Evolutionary conservation across 2,888 invertebrate genomes (phyloP).

Genomic region (Plutella xylostella): DNA sequence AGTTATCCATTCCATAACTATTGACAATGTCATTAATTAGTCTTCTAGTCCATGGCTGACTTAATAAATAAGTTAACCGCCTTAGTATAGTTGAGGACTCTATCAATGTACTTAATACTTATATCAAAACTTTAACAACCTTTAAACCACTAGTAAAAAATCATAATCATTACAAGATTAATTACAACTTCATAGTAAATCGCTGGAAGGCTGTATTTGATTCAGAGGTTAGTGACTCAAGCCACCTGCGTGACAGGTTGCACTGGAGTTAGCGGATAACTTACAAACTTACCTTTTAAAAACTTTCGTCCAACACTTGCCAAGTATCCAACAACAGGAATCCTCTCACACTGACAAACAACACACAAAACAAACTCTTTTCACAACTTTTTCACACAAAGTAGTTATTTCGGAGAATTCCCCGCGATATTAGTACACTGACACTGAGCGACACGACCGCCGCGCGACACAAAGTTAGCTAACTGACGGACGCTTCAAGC

Average conservation of each 20-base stretch:
- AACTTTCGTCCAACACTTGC: conserved; percentile 22
- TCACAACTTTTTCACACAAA: conserved; percentile 32
- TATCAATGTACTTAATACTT: no score
- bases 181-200: conserved; percentile 12
- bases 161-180: no score
- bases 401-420: conserved; percentile 45
- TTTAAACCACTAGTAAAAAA: no score
- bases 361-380: conserved; percentile 29
- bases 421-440: conserved; percentile 40
- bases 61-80: no score
- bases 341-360: conserved; percentile 26
- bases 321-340: conserved; percentile 22
- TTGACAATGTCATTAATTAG: no score
- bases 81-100: no score
- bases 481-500: conserved; percentile 29
- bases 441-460: conserved; percentile 26
- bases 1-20: no score
- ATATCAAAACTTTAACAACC: no score
- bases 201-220: conserved; percentile 16
- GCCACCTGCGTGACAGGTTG: conserved; percentile 68
- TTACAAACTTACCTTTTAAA: conserved; percentile 33
- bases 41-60: no score
- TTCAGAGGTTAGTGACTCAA: conserved; percentile 19
- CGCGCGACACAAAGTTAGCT: conserved; percentile 35
- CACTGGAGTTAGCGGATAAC: conserved; percentile 38